Base-by-base conservation (phyloP, 2,797 vertebrate species). In the Gambusia yucatana region DNA sequence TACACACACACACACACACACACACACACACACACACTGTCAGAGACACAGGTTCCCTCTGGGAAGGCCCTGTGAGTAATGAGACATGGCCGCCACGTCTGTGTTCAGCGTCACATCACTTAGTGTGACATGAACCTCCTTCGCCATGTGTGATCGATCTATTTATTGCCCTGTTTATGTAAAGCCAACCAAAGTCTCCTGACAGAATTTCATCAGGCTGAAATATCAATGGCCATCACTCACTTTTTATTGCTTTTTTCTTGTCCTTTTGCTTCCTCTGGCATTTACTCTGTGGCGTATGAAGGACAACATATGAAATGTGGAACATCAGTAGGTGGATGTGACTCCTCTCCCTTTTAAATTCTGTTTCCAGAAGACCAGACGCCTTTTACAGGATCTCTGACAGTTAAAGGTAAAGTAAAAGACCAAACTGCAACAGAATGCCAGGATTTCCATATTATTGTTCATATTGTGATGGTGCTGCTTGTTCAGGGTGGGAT, bases 121-220 rank as follows among this genome's bases (percentile, higher is more conserved):
- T 94, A 93, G 93, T 91, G 89, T 92, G 93, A 93, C 90, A 90
- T 90, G 89, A 92, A 89, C 93, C 89, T 92, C 86, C 79, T 88
- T 89, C 17, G 83, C 92, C 86, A 84, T 82, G 85, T 92, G 89
- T 89, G 93, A 95, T 95, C 84, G 92, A 95, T 95, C 93, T 95
- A 94, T 95, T 95, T 95, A 95, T 94, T 92, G 94, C 93, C 92
- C 91, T 89, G 88, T 94, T 95, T 95, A 95, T 93, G 91, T 94
- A 94, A 94, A 95, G 93, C 92, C 93, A 80, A 83, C 89, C 76
- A 90, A 89, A 93, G 91, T 89, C 91, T 86, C 86, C 87, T 88
- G 91, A 90, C 84, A 0, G 82, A 90, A 86, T 90, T 88, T 91
- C 88, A 85, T 75, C 83, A 85, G 79, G 80, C 88, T 88, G 80